These are phyloP conservation scores for Charina bottae DNA, from an alignment of 2,113 vertebrate genomes.

Conservation along the genomic window DNA sequence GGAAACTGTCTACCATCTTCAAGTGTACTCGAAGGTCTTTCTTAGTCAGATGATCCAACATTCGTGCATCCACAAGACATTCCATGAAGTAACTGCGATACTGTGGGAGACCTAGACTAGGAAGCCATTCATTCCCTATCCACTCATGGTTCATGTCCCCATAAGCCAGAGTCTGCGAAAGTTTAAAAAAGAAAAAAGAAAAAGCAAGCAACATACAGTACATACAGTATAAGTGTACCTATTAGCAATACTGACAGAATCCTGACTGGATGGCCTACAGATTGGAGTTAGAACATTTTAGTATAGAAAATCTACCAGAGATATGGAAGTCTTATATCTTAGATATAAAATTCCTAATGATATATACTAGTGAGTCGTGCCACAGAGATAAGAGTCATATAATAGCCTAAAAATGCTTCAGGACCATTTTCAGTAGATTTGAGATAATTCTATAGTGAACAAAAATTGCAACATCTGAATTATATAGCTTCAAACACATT, in stretches of 20 bases:
- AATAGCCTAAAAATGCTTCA: background rate
- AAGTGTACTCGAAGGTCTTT: constrained; percentile 94
- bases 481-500: background rate
- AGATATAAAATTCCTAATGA: background rate
- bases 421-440: background rate
- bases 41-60: constrained; percentile 98
- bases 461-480: background rate
- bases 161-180: constrained; percentile 88
- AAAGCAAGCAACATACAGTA: background rate
- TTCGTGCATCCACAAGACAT: constrained; percentile 93
- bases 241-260: background rate
- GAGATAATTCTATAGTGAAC: background rate
- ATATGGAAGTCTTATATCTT: background rate
- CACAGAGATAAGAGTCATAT: background rate
- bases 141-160: constrained; percentile 99
- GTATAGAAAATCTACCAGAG: background rate
- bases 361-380: background rate
- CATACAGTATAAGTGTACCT: background rate
- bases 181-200: background rate
- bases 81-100: constrained; percentile 99
- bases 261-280: background rate
- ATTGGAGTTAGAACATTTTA: background rate
- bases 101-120: constrained; percentile 92
- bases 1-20: constrained; percentile 99
- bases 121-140: constrained; percentile 98